Percentiles rank a stretch among this genome's conserved stretches.
Conservation (phyloP, 2,888 invertebrate species). For the Lasioglossum marginatum region DNA sequence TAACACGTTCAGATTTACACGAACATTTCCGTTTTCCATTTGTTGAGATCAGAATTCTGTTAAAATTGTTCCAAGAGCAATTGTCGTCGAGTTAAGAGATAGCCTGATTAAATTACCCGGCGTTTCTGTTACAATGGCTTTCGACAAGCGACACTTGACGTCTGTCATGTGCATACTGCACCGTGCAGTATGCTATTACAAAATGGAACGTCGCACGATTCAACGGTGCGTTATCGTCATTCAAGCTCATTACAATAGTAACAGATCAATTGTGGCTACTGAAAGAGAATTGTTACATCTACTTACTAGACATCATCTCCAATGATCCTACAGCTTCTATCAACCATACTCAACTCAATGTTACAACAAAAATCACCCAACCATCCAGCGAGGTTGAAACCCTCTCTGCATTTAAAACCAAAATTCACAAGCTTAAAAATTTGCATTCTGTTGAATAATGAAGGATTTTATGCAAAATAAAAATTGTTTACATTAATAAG, state of each 20-base stretch:
- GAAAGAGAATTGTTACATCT: not conserved
- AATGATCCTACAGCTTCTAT: not conserved
- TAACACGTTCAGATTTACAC: not conserved
- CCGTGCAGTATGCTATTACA: not conserved
- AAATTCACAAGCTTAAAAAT: no score
- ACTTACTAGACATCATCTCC: not conserved
- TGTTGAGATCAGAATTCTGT: not conserved
- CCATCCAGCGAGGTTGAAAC: not conserved
- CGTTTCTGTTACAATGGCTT: constrained; percentile 10
- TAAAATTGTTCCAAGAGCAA: not conserved
- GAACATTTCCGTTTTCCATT: not conserved
- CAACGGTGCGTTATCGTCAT: constrained; percentile 1
- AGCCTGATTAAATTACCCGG: not conserved
- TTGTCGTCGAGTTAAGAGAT: not conserved
- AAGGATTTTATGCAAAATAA: not conserved
- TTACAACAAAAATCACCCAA: not conserved
- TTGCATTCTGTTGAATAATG: no score
- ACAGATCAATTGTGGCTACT: constrained; percentile 1
- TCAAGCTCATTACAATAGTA: not conserved
- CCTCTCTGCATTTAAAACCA: not conserved
- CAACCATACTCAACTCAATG: not conserved
- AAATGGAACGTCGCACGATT: not conserved
- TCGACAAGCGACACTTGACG: constrained; percentile 5
- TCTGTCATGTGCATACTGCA: not conserved
- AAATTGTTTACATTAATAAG: not conserved